Evolutionary conservation across 2,888 invertebrate species (phyloP).

Genomic region (Hydraecia micacea): DNA sequence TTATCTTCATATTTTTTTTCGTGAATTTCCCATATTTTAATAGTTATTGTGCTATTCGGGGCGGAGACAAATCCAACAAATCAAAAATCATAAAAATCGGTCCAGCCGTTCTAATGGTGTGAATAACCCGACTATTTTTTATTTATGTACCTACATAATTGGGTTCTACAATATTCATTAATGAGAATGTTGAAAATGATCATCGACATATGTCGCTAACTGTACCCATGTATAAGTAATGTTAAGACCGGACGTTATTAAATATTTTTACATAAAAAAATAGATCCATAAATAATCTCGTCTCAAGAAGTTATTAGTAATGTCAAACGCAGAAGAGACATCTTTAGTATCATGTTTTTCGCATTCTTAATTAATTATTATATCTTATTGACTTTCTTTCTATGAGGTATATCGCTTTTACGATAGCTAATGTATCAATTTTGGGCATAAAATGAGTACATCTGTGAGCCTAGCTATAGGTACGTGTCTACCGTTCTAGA

Average conservation of each 20-base stretch:
- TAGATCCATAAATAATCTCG: slow-evolving; percentile 23
- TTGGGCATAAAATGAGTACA: neutral
- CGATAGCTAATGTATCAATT: neutral
- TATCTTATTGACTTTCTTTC: neutral
- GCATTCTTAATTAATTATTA: neutral
- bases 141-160: neutral
- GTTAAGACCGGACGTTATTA: slow-evolving; percentile 14
- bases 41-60: no score
- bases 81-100: no score
- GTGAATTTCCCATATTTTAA: no score
- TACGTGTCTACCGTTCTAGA: neutral
- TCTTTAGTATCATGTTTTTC: slow-evolving; percentile 4
- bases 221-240: neutral
- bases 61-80: no score
- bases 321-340: slow-evolving; percentile 40
- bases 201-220: neutral
- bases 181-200: neutral
- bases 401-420: neutral
- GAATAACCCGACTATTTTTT: no score
- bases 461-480: neutral
- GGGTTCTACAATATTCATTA: neutral
- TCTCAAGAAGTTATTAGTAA: slow-evolving; percentile 29
- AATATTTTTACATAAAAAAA: slow-evolving; percentile 1
- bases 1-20: no score
- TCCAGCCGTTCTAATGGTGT: no score